Evolutionary conservation across 2,113 vertebrate species (phyloP).

Genomic region (Myodes glareolus): DNA sequence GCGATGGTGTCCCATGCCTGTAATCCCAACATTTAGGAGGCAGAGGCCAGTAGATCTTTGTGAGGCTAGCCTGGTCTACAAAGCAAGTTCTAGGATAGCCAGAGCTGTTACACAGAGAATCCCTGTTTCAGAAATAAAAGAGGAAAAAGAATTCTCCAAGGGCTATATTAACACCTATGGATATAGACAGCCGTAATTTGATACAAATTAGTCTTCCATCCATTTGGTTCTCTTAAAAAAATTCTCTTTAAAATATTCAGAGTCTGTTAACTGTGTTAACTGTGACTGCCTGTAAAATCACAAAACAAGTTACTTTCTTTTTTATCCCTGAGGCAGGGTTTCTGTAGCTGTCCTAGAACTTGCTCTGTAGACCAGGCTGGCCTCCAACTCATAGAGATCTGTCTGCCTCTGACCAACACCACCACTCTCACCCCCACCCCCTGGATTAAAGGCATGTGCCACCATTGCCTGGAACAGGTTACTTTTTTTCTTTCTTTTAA

Average conservation of each 20-base stretch:
- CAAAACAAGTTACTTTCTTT: background rate
- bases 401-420: background rate
- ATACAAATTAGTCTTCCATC: background rate
- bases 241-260: background rate
- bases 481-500: too few relatives aligned
- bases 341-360: background rate
- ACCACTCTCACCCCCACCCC: background rate
- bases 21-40: background rate
- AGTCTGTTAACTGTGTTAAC: background rate
- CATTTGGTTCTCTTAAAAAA: background rate
- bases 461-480: background rate
- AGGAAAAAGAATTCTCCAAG: background rate
- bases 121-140: background rate
- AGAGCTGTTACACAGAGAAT: background rate
- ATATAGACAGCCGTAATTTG: background rate
- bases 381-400: background rate
- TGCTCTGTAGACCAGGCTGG: background rate
- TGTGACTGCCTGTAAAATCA: background rate
- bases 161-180: background rate
- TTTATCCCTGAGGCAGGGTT: background rate
- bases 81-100: background rate
- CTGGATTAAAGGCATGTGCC: background rate
- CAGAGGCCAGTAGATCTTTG: background rate
- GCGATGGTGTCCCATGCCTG: background rate
- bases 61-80: background rate